Base-by-base conservation (phyloP, 2,888 invertebrate species). In the Herminia tarsipennalis region DNA sequence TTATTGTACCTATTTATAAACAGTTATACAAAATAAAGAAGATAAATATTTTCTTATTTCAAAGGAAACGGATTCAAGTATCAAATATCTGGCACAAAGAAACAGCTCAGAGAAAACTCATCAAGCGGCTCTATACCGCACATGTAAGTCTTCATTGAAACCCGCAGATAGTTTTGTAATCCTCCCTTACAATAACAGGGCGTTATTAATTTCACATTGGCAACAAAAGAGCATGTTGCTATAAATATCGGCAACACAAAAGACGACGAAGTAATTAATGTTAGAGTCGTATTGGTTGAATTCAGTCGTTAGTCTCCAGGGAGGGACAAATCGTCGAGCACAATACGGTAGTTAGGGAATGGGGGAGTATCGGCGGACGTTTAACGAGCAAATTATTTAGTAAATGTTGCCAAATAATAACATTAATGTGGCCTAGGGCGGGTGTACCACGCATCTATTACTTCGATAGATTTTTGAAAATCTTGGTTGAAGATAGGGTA, bases 371-470 rank as follows among this genome's bases (percentile, higher is more conserved):
- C 85, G 79, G 81, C 80, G 62, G 85, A 76, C 86, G 87, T 88
- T 90, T 90, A 90, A 89, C 90, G 86, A 90, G 84, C 84, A 83
- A 88, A 89, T 90, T 88, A 91, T 90, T 90, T 89, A 86, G 85
- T 91, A 89, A 91, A 90, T 89, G 90, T 89, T 88, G 87, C 83
- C 88, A 90, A 90, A 89, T 91, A 89, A 90, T 89, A 88, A 89
- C 83, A 88, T 89, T 86, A 88, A 81, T 84, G 85, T 73, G 76
- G 74, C 71, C 52, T 53, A 55, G 43, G 50, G 17, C 53, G 50
- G 55, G 53, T 55, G 36, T 49, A 48, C 46, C 8, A 6, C 1
- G 10, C 10, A 24, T 13, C 10, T 3, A 24, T 10, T 14, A 22
- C 34, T 3, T 9, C 3, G 22, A 24, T 24, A 12, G 16, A 16